Evolutionary conservation across 2,888 invertebrate species (phyloP).

Genomic region (Ceriagrion tenellum): DNA sequence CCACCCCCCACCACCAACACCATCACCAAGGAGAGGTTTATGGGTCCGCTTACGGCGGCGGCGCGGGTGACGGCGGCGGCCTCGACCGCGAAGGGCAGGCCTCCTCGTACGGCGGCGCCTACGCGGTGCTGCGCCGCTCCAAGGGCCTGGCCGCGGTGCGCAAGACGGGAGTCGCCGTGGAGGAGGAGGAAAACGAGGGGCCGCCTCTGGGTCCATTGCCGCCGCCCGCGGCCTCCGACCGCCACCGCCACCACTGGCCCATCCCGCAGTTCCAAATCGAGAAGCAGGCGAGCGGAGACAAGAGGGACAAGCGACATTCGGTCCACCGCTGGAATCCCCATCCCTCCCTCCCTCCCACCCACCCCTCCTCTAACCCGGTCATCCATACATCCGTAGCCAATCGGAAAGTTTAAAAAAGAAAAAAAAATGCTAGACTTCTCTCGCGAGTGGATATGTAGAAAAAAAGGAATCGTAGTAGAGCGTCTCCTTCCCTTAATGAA

Average conservation of each 20-base stretch:
- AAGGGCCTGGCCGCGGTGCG: neutral
- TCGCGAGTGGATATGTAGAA: neutral
- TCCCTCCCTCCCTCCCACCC: neutral
- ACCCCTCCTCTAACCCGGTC: neutral
- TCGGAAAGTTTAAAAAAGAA: neutral
- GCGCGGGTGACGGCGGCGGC: neutral
- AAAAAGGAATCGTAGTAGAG: neutral
- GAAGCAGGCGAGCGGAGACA: neutral
- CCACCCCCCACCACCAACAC: constrained; percentile 24
- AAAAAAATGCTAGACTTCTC: neutral
- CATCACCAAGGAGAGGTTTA: constrained; percentile 66
- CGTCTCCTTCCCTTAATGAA: neutral
- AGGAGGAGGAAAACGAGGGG: neutral
- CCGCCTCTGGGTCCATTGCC: neutral
- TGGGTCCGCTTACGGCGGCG: neutral
- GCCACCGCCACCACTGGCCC: neutral
- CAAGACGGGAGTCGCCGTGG: neutral
- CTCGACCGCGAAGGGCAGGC: constrained; percentile 40
- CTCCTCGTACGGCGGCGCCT: constrained; percentile 25
- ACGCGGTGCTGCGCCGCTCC: constrained; percentile 77
- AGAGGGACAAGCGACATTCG: neutral
- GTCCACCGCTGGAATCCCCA: neutral
- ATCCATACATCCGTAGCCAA: neutral
- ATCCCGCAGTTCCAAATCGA: neutral
- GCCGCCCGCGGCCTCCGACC: neutral